Evolutionary conservation across 2,888 invertebrate species (phyloP).

Genomic region (Athripsodes cinereus): DNA sequence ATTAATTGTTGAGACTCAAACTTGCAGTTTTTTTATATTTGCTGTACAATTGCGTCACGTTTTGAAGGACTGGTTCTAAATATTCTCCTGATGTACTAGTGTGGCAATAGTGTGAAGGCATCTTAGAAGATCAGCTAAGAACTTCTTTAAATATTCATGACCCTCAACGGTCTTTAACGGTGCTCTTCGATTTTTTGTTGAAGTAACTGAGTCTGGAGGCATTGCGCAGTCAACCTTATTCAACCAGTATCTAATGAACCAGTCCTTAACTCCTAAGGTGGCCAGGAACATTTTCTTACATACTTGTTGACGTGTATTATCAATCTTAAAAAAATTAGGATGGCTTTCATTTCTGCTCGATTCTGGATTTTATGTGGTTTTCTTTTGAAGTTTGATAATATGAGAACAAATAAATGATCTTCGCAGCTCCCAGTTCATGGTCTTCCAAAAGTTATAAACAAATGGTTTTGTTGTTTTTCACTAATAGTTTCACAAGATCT

Average conservation of each 20-base stretch:
- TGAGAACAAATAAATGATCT: constrained; percentile 3
- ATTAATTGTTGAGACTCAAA: neutral
- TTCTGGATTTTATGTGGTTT: constrained; percentile 1
- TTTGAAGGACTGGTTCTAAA: neutral
- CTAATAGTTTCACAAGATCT: neutral
- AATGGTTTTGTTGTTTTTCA: neutral
- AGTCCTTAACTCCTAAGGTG: neutral
- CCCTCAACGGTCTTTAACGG: neutral
- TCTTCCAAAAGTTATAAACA: neutral
- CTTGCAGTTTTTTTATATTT: neutral
- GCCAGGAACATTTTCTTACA: constrained; percentile 4
- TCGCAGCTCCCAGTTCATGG: constrained; percentile 4
- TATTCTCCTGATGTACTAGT: neutral
- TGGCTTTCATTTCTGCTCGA: neutral
- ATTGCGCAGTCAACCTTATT: neutral
- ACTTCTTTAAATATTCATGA: neutral
- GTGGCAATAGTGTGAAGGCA: constrained; percentile 2
- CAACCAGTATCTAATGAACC: constrained; percentile 5
- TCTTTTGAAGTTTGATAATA: neutral
- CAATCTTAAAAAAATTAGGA: neutral
- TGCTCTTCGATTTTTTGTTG: neutral
- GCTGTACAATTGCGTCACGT: neutral
- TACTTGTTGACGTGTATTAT: neutral
- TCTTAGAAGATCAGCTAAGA: neutral
- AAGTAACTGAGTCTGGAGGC: constrained; percentile 1